Evolutionary conservation across 2,797 vertebrate species (phyloP), one percentile per base, ranked within the genome.

Genomic region (Sebastes nivosus): DNA sequence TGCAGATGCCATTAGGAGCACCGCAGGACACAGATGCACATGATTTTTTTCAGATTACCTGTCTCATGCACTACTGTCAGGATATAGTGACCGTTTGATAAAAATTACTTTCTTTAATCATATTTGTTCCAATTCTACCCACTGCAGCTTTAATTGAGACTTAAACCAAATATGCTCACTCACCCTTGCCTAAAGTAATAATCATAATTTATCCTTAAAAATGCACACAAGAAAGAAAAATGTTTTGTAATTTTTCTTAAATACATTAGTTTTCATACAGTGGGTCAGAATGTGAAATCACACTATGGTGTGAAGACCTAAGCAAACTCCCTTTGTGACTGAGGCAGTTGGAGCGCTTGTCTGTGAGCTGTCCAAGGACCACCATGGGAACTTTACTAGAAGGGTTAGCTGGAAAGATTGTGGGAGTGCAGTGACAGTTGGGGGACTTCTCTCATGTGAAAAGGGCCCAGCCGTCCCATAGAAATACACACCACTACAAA

Each of bases 321-420:
- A 80, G 77, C 59, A 77, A 87, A 75, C 76, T 87, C 81, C 74
- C 65, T 77, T 66, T 89, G 81, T 72, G 76, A 87, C 85, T 58
- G 79, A 89, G 80, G 77, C 87, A 79, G 86, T 88, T 86, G 82
- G 79, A 80, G 80, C 72, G 74, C 85, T 75, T 54, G 65, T 77
- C 84, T 88, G 92, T 87, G 85, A 90, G 91, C 87, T 61, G 88
- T 93, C 87, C 93, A 95, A 96, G 91, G 95, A 96, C 95, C 96
- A 96, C 95, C 95, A 96, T 97, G 96, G 97, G 97, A 97, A 98
- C 95, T 93, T 93, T 24, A 93, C 75, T 70, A 90, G 90, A 94
- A 92, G 93, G 89, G 92, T 94, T 96, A 93, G 95, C 94, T 96
- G 95, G 96, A 97, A 96, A 88, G 96, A 96, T 95, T 97, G 96